phyloP scores from a whole-genome alignment of 2,113 vertebrate genomes.

The Nothocercus julius region DNA sequence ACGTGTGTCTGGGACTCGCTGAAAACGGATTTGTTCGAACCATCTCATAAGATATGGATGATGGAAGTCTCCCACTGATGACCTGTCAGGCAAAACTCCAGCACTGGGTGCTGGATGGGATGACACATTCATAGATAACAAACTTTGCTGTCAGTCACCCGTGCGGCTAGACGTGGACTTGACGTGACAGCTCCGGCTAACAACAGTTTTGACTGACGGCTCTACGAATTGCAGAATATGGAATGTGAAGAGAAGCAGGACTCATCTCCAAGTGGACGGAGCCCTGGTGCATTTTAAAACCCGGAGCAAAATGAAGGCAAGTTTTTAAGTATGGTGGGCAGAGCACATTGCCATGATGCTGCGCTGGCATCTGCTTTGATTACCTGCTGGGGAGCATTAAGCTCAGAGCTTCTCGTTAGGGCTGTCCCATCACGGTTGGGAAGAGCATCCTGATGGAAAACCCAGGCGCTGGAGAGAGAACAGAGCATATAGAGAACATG shows the following conservation, averaged over 20 bases:
- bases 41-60: conserved; percentile 31
- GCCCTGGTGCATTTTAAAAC: not conserved
- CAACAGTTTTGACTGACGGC: conserved; percentile 13
- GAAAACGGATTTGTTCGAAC: not conserved
- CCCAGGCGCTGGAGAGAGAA: not conserved
- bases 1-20: not conserved
- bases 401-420: not conserved
- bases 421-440: rapidly evolving
- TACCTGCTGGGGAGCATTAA: not conserved
- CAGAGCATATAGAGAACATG: no score
- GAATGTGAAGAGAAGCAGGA: not conserved
- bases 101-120: conserved; percentile 24
- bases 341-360: rapidly evolving
- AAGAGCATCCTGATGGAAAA: not conserved
- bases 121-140: conserved; percentile 59
- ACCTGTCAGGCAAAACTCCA: conserved; percentile 50
- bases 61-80: conserved; percentile 25
- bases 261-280: not conserved
- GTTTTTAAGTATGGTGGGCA: not conserved
- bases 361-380: rapidly evolving
- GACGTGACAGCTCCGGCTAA: conserved; percentile 49
- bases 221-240: not conserved
- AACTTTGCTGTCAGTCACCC: conserved; percentile 53
- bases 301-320: not conserved
- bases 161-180: not conserved